Evolutionary conservation across 2,888 invertebrate genomes (phyloP).

Genomic region (Hypomecis punctinalis): DNA sequence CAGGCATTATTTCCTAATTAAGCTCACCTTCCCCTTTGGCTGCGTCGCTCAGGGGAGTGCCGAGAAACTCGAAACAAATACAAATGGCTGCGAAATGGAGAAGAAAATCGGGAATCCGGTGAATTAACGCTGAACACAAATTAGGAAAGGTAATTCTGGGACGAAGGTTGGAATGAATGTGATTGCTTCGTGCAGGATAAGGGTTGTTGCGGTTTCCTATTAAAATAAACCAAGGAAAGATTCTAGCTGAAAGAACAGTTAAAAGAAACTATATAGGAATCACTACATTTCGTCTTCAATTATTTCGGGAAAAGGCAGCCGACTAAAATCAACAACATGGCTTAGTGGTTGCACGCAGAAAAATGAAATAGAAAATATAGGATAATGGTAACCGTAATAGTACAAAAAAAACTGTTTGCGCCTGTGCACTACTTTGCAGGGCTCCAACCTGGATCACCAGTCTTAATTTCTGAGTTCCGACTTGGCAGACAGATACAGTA

Average conservation of each 20-base stretch:
- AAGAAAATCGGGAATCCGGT: constrained; percentile 74
- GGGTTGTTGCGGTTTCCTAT: constrained; percentile 19
- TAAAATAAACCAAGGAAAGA: constrained; percentile 15
- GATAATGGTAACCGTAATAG: no score
- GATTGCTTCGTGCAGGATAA: constrained; percentile 29
- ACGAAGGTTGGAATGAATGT: constrained; percentile 32
- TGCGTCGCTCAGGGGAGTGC: constrained; percentile 67
- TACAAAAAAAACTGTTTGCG: no score
- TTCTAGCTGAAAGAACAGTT: not conserved
- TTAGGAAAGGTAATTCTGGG: constrained; percentile 58
- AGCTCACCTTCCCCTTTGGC: constrained; percentile 76
- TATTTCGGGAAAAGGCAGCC: no score
- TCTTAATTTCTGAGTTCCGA: no score
- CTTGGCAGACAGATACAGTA: no score
- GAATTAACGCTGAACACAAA: constrained; percentile 70
- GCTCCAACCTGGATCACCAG: no score
- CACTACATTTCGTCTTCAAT: not conserved
- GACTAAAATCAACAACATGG: no score
- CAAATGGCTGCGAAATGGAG: constrained; percentile 61
- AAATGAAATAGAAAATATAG: no score
- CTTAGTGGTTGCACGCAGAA: no score
- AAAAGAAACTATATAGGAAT: not conserved
- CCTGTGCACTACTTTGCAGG: no score
- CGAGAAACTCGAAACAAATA: constrained; percentile 70
- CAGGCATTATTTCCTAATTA: constrained; percentile 83